Percentiles rank a stretch among this genome's conserved stretches.
Evolutionary conservation across 2,888 invertebrate species (phyloP).

Genomic region (Isoperla grammatica): DNA sequence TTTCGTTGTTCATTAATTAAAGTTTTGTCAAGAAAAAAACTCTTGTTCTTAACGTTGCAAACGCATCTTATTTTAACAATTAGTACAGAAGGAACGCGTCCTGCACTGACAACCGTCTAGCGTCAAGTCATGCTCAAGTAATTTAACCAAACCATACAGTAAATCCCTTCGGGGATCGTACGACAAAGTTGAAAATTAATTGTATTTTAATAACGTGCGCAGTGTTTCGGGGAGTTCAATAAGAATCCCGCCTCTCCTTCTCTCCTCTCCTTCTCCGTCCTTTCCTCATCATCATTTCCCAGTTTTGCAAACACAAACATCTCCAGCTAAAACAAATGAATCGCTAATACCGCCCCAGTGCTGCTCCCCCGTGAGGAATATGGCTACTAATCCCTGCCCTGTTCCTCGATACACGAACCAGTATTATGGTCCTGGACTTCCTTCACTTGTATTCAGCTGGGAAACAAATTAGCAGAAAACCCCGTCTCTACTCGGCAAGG

Average conservation of each 20-base stretch:
- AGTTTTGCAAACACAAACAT: slow-evolving; percentile 39
- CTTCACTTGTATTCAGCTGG: slow-evolving; percentile 12
- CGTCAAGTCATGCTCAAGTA: no score
- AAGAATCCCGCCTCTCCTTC: slow-evolving; percentile 12
- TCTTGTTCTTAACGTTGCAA: no score
- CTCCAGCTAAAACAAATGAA: slow-evolving; percentile 30
- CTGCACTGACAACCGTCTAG: no score
- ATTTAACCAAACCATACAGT: background rate
- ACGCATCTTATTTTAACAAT: background rate
- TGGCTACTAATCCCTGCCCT: slow-evolving; percentile 25
- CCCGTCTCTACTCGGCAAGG: slow-evolving; percentile 14
- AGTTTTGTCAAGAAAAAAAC: no score
- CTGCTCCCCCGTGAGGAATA: background rate
- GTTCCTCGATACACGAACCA: slow-evolving; percentile 23
- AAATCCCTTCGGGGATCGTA: slow-evolving; percentile 1
- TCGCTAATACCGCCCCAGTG: slow-evolving; percentile 24
- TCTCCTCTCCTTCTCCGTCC: background rate
- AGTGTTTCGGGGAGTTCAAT: slow-evolving; percentile 6
- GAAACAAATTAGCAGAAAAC: slow-evolving; percentile 29
- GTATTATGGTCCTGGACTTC: slow-evolving; percentile 6
- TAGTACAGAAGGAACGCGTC: background rate
- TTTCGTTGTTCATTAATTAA: no score
- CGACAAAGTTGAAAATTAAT: slow-evolving; percentile 21
- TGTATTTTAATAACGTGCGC: slow-evolving; percentile 16
- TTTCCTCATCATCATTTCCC: slow-evolving; percentile 20